Conservation (phyloP, 2,113 vertebrate genomes). For the Aramus guarauna region DNA sequence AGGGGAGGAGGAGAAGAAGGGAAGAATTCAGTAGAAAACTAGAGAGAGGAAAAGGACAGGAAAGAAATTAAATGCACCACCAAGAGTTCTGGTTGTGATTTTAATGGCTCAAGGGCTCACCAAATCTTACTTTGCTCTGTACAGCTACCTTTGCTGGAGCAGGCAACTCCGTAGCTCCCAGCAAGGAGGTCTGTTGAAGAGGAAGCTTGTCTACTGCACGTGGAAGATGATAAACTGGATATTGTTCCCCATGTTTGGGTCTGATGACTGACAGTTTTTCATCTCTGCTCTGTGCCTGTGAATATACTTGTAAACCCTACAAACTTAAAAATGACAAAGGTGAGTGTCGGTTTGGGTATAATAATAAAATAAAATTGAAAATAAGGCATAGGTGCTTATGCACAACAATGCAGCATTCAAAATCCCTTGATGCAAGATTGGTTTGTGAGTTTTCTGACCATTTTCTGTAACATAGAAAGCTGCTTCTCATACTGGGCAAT, state of each 20-base stretch:
- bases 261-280: background rate
- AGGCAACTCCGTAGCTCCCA: background rate
- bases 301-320: background rate
- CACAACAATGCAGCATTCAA: background rate
- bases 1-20: background rate
- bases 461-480: background rate
- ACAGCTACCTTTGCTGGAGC: background rate
- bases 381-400: background rate
- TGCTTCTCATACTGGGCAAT: background rate
- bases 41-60: background rate
- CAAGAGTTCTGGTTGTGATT: background rate
- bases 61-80: background rate
- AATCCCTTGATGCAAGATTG: background rate
- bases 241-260: background rate
- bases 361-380: background rate
- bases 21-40: background rate
- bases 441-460: background rate
- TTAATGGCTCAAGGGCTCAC: background rate
- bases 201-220: background rate
- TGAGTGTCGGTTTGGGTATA: background rate
- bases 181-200: background rate
- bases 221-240: background rate
- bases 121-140: background rate
- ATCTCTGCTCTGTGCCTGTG: background rate
- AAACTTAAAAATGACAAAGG: background rate